Evolutionary conservation across 2,888 invertebrate species (phyloP).

Genomic region (Eristalinus aeneus): DNA sequence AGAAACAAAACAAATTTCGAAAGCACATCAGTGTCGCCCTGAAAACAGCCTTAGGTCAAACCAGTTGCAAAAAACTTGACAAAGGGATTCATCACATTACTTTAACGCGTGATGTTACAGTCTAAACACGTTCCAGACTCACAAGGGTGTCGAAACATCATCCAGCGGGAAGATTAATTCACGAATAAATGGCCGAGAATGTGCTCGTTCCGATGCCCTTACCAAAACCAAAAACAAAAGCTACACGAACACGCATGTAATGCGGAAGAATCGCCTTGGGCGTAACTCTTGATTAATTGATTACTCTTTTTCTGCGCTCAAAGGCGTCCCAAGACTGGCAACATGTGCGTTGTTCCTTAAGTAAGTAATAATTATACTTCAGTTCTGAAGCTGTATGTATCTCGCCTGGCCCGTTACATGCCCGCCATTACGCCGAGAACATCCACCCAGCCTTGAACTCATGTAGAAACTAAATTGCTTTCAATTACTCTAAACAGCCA

Average conservation of each 20-base stretch:
- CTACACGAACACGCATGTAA: neutral
- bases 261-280: neutral
- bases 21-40: no score
- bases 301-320: neutral
- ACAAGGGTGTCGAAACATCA: neutral
- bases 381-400: neutral
- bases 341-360: neutral
- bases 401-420: neutral
- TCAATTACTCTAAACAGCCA: slow-evolving; percentile 54
- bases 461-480: slow-evolving; percentile 59
- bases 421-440: neutral
- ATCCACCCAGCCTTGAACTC: slow-evolving; percentile 17
- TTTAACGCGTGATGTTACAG: neutral
- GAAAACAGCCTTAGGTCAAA: no score
- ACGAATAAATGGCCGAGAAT: neutral
- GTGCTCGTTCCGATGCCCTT: neutral
- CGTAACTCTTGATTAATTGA: neutral
- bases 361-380: neutral
- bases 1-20: no score
- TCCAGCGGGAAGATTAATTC: neutral
- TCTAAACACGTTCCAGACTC: neutral
- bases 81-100: neutral
- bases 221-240: neutral
- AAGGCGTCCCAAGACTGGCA: neutral
- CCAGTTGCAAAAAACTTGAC: neutral